Evolutionary conservation across 1,140 invertebrate species (phyloP), one percentile per base, ranked within the genome.

Genomic region (Bombus ignitus): DNA sequence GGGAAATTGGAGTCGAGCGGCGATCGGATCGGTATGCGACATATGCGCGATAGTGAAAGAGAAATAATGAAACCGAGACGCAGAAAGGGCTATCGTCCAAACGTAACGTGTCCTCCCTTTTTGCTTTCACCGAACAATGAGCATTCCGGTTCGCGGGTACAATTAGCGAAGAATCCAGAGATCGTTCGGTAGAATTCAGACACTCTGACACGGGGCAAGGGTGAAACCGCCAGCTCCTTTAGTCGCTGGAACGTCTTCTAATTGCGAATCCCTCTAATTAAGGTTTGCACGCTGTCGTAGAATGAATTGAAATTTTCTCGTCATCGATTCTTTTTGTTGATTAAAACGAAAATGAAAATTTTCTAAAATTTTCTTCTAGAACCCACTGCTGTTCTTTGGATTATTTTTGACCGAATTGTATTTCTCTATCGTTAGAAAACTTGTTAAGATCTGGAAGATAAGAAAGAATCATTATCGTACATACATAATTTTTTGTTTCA

Each of bases 151-250:
- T 77, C 37, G 42, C 25, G n/a, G 42, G 53, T n/a, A 81, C 84
- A 81, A 88, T 88, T 88, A 88, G 77, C 78, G 42, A 77, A 78
- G 83, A 83, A 88, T 86, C 53, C 22, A 18, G n/a, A 18, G 73
- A 81, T 73, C 76, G 83, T 73, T 47, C 32, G 83, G 9, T 44
- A 72, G 76, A 80, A 80, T 83, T 83, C 81, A 57, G 62, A 68
- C 65, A 35, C 73, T 42, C 3, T 44, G 42, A 68, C 78, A 72
- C 44, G 57, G 71, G 59, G 71, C 47, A 80, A 84, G 53, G 83
- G 53, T 80, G 68, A 79, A 83, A 83, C 81, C 62, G n/a, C 18
- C 65, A 47, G 47, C 28, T 32, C 62, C 13, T 78, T 44, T 71
- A 62, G 25, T 25, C 18, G 53, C 18, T 71, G 22, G 28, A 68